phyloP scores from a whole-genome alignment of 2,113 vertebrate species.

The Grammomys dolichurus region DNA sequence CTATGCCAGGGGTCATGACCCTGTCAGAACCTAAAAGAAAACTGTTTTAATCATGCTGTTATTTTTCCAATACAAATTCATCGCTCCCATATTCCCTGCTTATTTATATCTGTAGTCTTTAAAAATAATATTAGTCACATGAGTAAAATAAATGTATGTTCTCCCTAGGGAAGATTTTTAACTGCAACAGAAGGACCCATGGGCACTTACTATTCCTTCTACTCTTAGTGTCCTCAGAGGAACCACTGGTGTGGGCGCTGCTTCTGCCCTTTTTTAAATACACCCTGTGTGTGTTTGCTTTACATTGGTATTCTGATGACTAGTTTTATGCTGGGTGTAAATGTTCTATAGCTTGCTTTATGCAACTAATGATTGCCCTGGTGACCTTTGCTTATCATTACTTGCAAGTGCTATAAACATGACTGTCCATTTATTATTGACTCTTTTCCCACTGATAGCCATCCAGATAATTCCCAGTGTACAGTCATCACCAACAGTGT shows the following conservation, averaged over 20 bases:
- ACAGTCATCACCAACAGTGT: background rate
- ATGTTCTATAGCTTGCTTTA: background rate
- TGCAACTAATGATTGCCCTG: background rate
- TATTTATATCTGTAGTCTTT: background rate
- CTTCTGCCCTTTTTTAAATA: background rate
- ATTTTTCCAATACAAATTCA: background rate
- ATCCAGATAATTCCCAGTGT: background rate
- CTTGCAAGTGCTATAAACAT: background rate
- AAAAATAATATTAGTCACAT: background rate
- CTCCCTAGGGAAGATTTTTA: background rate
- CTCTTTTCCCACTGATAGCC: background rate
- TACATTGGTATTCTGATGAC: constrained; percentile 7
- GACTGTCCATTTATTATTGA: background rate
- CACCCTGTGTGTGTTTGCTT: background rate
- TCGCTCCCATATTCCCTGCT: background rate
- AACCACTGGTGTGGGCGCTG: background rate
- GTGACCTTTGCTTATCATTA: background rate
- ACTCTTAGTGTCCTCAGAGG: background rate
- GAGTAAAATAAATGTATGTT: constrained; percentile 7
- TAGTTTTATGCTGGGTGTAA: background rate
- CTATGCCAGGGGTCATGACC: background rate
- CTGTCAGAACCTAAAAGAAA: background rate
- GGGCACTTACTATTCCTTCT: background rate
- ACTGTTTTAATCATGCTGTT: background rate
- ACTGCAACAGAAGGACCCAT: background rate